Percentiles rank a stretch among this genome's conserved stretches.
phyloP scores from a whole-genome alignment of 2,888 invertebrate species.

The Hololepta plana region DNA sequence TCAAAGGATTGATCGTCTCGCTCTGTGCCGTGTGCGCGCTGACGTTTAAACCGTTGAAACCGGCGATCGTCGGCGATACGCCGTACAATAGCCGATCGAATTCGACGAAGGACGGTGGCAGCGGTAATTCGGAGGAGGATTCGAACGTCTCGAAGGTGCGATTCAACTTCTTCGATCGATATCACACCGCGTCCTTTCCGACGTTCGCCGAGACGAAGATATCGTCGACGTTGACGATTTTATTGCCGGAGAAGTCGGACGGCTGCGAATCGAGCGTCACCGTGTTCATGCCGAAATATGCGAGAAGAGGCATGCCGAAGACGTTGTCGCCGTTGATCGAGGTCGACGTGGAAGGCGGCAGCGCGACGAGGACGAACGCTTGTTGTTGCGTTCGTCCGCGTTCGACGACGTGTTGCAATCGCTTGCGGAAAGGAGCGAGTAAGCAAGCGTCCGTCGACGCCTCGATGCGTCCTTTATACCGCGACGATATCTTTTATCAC shows the following conservation, averaged over 20 bases:
- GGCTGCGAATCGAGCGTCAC: slow-evolving; percentile 8
- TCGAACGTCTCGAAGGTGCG: slow-evolving; percentile 9
- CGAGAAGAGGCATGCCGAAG: neutral
- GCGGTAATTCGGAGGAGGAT: slow-evolving; percentile 4
- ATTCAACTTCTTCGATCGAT: slow-evolving; percentile 11
- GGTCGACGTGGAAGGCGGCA: slow-evolving; percentile 1
- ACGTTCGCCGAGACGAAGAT: slow-evolving; percentile 5
- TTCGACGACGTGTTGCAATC: slow-evolving; percentile 4
- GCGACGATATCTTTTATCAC: slow-evolving; percentile 77
- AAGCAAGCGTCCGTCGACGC: slow-evolving; percentile 15
- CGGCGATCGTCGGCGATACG: slow-evolving; percentile 41
- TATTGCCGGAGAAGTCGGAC: slow-evolving; percentile 3
- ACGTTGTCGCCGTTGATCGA: slow-evolving; percentile 1
- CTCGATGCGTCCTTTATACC: slow-evolving; percentile 55
- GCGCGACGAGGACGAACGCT: neutral
- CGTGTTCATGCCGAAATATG: slow-evolving; percentile 5
- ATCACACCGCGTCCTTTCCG: slow-evolving; percentile 10
- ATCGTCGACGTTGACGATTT: slow-evolving; percentile 5
- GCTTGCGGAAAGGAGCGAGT: slow-evolving; percentile 2
- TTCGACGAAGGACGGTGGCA: neutral
- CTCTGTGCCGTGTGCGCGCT: slow-evolving; percentile 50
- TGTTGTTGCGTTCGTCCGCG: neutral
- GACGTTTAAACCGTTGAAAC: slow-evolving; percentile 55
- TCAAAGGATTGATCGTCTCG: slow-evolving; percentile 50
- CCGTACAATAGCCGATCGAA: slow-evolving; percentile 18